Base-by-base conservation (phyloP, 2,797 vertebrate species). In the Tamandua tetradactyla region DNA sequence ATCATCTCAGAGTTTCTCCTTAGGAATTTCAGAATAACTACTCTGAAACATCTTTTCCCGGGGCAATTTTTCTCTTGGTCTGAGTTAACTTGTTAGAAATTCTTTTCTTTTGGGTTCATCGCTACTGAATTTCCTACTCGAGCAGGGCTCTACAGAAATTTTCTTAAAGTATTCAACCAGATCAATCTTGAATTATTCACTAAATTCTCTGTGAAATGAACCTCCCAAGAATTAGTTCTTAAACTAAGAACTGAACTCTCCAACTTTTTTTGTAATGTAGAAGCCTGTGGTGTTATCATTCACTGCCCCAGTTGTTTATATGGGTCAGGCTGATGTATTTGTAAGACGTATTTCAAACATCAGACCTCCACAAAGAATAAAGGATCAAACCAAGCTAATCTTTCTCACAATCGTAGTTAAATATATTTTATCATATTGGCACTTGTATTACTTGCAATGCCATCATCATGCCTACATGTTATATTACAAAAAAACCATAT, bases 151-250 rank as follows among this genome's bases (percentile, higher is more conserved):
- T 84, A 9, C 13, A 91, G 80, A 47, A 55, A 83, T 72, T 79
- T 85, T 87, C 94, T 94, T 1, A 88, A n/a, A 87, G 27, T 85
- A 69, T 47, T 85, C 52, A 91, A 75, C 7, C 6, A 81, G 40
- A 94, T 30, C 32, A 78, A 91, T 66, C 55, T 72, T 68, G n/a
- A n/a, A n/a, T n/a, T n/a, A 61, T 62, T 8, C 68, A 11, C 27
- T 93, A 49, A 25, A 47, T 72, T 72, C 85, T 91, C 42, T 69
- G 75, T 89, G 80, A 17, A 62, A 68, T 23, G 11, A 87, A 85
- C 3, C 52, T 91, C 35, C 55, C 40, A 49, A 17, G 59, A 79
- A 62, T 49, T 47, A 93, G 40, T n/a, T 91, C 57, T 94, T 92
- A 44, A 20, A 32, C 4, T 32, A 55, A 35, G 66, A 71, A 68